Conservation (phyloP, 2,113 vertebrate genomes). For the Tympanuchus pallidicinctus region DNA sequence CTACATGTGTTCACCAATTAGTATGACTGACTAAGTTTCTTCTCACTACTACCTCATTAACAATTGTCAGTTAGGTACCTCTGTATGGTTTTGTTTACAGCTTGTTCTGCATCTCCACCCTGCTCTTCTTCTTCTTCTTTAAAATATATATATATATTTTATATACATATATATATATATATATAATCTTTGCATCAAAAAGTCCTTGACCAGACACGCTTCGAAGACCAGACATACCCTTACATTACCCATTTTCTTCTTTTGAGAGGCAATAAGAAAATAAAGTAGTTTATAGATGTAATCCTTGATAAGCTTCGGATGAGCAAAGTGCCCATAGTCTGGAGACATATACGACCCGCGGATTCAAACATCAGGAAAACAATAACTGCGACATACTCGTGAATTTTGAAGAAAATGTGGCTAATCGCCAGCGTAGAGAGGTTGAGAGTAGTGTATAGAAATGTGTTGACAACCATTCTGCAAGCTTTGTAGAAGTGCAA, state of each 20-base stretch:
- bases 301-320: background rate
- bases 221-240: background rate
- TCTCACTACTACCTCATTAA: background rate
- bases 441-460: background rate
- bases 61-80: accelerated
- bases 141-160: too few species aligned
- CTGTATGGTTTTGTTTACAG: background rate
- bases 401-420: background rate
- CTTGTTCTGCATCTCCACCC: too few species aligned
- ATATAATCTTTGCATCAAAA: background rate
- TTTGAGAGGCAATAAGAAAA: background rate
- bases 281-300: background rate
- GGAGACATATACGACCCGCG: background rate
- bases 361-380: background rate
- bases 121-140: background rate
- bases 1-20: background rate
- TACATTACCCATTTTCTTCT: background rate
- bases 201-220: accelerated
- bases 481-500: background rate
- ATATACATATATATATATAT: too few species aligned
- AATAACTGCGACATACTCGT: background rate
- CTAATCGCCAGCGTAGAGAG: background rate
- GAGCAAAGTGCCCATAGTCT: background rate
- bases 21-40: background rate
- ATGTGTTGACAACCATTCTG: background rate